Conservation (phyloP, 2,888 invertebrate species). For the Stenchaetothrips biformis region DNA sequence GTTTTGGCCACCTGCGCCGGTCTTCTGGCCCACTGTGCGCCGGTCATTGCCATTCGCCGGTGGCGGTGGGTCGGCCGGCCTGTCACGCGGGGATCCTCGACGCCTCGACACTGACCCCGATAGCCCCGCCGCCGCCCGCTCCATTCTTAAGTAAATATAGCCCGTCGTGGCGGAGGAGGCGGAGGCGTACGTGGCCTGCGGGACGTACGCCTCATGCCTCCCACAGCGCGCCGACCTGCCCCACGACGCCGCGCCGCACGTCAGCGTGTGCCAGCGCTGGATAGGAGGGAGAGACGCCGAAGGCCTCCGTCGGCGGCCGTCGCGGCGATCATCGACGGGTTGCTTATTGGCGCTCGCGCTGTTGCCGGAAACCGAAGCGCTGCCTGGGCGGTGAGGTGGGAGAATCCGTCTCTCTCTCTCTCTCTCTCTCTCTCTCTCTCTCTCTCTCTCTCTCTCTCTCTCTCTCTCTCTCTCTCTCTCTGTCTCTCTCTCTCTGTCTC, state of each 20-base stretch:
- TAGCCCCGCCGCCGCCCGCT: not conserved
- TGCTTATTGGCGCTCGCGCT: not conserved
- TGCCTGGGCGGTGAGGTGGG: not conserved
- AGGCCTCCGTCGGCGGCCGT: not conserved
- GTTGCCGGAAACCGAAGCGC: not conserved
- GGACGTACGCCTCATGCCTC: not conserved
- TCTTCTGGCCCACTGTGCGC: no score
- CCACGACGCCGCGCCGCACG: not conserved
- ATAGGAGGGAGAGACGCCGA: not conserved
- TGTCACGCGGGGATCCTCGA: not conserved
- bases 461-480: no score
- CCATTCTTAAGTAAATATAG: slow-evolving; percentile 13
- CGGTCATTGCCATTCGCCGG: not conserved
- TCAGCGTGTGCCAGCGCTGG: not conserved
- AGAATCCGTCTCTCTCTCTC: no score
- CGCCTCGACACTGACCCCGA: slow-evolving; percentile 9
- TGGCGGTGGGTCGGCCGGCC: not conserved
- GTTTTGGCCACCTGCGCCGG: no score
- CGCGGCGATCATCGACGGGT: not conserved
- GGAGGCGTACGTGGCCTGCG: not conserved
- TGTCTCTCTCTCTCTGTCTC: no score
- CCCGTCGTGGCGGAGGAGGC: not conserved
- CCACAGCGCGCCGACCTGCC: not conserved
- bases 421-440: no score
- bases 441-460: no score